These are phyloP conservation scores for Leptestheria dahalacensis DNA, from an alignment of 1,140 invertebrate genomes.

Conservation along the genomic window DNA sequence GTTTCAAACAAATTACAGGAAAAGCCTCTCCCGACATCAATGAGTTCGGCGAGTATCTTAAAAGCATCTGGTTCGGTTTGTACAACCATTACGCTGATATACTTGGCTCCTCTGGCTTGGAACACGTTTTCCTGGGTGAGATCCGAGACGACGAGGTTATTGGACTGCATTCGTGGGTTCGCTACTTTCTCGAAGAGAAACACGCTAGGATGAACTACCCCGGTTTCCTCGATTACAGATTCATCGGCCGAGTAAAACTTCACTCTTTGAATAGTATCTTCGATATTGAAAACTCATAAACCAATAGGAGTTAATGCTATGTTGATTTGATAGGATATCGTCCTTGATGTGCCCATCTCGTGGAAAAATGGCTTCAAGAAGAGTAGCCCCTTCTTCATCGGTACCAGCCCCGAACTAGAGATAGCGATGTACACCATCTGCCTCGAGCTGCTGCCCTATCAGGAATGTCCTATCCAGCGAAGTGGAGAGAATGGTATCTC, in stretches of 20 bases:
- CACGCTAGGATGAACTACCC: conserved; percentile 52
- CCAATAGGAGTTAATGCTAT: too few relatives aligned
- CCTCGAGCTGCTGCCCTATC: conserved; percentile 50
- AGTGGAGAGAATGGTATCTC: conserved; percentile 37
- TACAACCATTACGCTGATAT: conserved; percentile 59
- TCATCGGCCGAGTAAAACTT: conserved; percentile 45
- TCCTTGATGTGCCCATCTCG: conserved; percentile 61
- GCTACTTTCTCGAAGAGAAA: conserved; percentile 55
- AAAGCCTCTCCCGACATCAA: conserved; percentile 21
- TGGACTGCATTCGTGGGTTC: conserved; percentile 83
- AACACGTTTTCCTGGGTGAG: conserved; percentile 75
- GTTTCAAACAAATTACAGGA: too few relatives aligned
- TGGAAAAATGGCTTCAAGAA: conserved; percentile 59
- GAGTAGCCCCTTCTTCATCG: conserved; percentile 65
- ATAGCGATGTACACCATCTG: conserved; percentile 79
- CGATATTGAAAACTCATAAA: conserved; percentile 31
- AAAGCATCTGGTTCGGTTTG: conserved; percentile 42
- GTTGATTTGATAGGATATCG: conserved; percentile 48
- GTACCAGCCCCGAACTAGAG: conserved; percentile 84
- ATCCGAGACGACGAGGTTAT: conserved; percentile 55
- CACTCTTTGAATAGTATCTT: not conserved
- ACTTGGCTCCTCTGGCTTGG: conserved; percentile 66
- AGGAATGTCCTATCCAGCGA: conserved; percentile 47
- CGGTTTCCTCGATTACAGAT: conserved; percentile 55
- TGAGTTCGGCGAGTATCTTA: conserved; percentile 51